Base-by-base conservation (phyloP, 1,140 invertebrate genomes). In the Cryptotermes secundus region DNA sequence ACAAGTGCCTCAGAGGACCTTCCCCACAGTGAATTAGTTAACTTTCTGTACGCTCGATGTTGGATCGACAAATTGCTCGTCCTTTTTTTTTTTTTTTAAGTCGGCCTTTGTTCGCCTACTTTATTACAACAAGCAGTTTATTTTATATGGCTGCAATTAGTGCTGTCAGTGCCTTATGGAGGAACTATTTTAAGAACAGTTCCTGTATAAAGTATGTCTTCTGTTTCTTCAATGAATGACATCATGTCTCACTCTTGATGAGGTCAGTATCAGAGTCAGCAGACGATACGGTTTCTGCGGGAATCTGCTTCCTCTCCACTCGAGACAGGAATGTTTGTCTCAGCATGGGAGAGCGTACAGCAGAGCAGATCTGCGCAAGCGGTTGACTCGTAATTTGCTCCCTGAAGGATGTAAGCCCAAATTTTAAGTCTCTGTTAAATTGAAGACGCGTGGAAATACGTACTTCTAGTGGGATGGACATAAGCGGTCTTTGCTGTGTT, bases 191-290 rank as follows among this genome's bases (percentile, higher is more conserved):
- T 72, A 31, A 31, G 59, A 72, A 72, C 26, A 16, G 59, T 72
- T n/a, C 59, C 59, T 72, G 31, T 31, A 59, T 59, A 72, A 31
- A 31, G n/a, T 72, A 9, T 16, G 26, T n/a, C 26, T 49, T 14
- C 45, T 72, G n/a, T 72, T n/a, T 72, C 59, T 31, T 31, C 59
- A 72, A n/a, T 72, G 59, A 72, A 31, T 72, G 59, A 72, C 59
- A 72, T 72, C 59, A 72, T 72, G 59, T 31, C 59, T 9, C n/a
- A 26, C 26, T 72, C 26, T 72, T 72, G 26, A 72, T 72, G 26
- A 72, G 59, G 59, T 72, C 59, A 72, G n/a, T 72, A n/a, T 31
- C 59, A 72, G 59, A 72, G 26, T 72, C 59, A 72, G 59, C 59
- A 72, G 59, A 9, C 26, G 59, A 72, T 72, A 10, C 9, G 14